A percentile compares a stretch with the other conserved stretches of the same genome.
phyloP scores from a whole-genome alignment of 2,888 invertebrate genomes.

The Drosophila helvetica region DNA sequence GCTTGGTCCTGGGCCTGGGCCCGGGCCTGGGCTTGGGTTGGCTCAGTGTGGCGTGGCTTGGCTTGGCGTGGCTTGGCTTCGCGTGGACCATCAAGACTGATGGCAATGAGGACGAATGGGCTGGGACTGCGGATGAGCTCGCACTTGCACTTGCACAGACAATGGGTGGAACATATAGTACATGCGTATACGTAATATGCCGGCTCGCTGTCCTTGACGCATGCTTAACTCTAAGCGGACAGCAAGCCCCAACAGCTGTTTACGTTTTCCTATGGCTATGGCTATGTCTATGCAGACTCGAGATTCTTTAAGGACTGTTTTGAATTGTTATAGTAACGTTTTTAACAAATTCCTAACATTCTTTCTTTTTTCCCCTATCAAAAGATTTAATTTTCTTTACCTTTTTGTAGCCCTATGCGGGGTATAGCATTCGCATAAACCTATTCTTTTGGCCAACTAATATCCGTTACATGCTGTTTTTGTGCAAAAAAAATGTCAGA shows the following conservation, averaged over 20 bases:
- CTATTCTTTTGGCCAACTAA: too few species aligned
- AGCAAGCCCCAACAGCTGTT: not conserved
- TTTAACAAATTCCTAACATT: too few species aligned
- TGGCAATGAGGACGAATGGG: slow-evolving; percentile 40
- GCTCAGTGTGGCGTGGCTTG: slow-evolving; percentile 5
- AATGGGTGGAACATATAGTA: slow-evolving; percentile 45
- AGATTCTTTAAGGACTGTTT: not conserved
- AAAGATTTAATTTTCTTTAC: too few species aligned
- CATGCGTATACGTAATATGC: slow-evolving; percentile 33
- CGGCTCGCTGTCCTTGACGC: slow-evolving; percentile 62
- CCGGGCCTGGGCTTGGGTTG: slow-evolving; percentile 12
- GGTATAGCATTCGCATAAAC: too few species aligned
- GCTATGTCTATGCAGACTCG: not conserved
- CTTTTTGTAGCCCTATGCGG: too few species aligned
- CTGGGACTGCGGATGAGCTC: slow-evolving; percentile 24
- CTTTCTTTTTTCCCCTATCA: too few species aligned
- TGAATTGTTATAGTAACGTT: too few species aligned
- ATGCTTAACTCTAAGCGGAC: slow-evolving; percentile 36
- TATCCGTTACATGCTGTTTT: not conserved
- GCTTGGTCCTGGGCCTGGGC: slow-evolving; percentile 1
- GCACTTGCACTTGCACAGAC: slow-evolving; percentile 18
- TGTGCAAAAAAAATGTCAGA: slow-evolving; percentile 16
- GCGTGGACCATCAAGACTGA: slow-evolving; percentile 26
- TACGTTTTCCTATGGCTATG: not conserved
- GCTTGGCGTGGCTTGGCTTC: not conserved